Base-by-base conservation (phyloP, 2,113 vertebrate species). In the Atherinomorus stipes region DNA sequence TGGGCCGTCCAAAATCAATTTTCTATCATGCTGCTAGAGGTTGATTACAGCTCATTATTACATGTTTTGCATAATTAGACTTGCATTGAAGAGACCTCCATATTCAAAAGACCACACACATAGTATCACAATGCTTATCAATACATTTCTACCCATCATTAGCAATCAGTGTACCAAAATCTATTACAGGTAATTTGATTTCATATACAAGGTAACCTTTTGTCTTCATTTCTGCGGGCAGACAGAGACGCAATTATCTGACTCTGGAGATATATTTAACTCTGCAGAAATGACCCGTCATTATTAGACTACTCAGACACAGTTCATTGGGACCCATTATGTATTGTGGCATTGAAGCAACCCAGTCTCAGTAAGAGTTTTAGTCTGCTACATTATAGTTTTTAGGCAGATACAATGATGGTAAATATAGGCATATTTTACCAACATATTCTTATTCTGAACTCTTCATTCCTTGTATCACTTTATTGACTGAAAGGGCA, bases 21-120 rank as follows among this genome's bases (percentile, higher is more conserved):
- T 72, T 22, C 73, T 56, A 56, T 58, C 80, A 54, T 63, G 37
- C 74, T 80, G 78, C 79, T 50, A 69, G 53, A 75, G 50, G 53
- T 45, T 76, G 80, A 87, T 86, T 81, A 74, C 10, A 4, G 60
- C 76, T 81, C 70, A 72, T 83, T 74, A 69, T 78, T 64, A 73
- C 60, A 64, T 45, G 37, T 4, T 66, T 65, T 34, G 61, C 80
- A 52, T 68, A 58, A 80, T 77, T 72, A 78, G 71, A 74, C 75
- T 79, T 10, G 37, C 76, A 62, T 66, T 4, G 16, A 68, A 54
- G 31, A 75, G 68, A 64, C 62, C n/a, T 45, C 11, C 64, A 51
- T 47, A 71, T 54, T 51, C 7, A 63, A 40, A 64, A 47, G 13
- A 62, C 44, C 16, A 18, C 44, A 15, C 40, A 47, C 44, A 47